Conservation (phyloP, 2,113 vertebrate species). For the Eubucco bourcierii region DNA sequence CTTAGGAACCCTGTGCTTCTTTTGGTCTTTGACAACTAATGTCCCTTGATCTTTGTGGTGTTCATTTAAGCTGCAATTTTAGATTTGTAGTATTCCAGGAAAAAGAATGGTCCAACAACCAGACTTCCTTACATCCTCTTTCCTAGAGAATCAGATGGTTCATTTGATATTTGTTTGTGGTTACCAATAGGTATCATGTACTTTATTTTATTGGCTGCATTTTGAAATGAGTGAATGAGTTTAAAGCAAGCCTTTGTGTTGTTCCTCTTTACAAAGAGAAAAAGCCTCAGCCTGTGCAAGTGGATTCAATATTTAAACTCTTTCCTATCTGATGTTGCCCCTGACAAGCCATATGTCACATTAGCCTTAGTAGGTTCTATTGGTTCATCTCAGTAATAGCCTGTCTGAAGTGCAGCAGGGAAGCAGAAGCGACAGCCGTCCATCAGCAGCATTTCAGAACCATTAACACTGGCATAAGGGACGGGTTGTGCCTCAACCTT, state of each 20-base stretch:
- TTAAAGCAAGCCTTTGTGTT: background rate
- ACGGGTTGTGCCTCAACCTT: background rate
- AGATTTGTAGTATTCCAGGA: background rate
- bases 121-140: background rate
- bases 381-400: background rate
- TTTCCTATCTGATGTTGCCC: background rate
- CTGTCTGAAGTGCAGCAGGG: background rate
- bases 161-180: slow-evolving; percentile 14
- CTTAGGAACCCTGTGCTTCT: background rate
- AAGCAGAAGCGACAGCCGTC: background rate
- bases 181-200: slow-evolving; percentile 9
- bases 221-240: slow-evolving; percentile 16
- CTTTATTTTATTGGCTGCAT: slow-evolving; percentile 1
- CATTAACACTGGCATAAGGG: background rate
- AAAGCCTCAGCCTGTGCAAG: background rate
- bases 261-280: background rate
- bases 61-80: slow-evolving; percentile 33
- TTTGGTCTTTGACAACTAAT: background rate
- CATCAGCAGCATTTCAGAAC: background rate
- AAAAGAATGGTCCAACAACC: background rate
- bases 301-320: background rate
- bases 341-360: background rate
- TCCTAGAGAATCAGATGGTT: slow-evolving; percentile 19
- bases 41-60: background rate
- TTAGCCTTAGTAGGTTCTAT: background rate